Conservation (phyloP, 2,797 vertebrate genomes). For the Melanotaenia parkinsoni region DNA sequence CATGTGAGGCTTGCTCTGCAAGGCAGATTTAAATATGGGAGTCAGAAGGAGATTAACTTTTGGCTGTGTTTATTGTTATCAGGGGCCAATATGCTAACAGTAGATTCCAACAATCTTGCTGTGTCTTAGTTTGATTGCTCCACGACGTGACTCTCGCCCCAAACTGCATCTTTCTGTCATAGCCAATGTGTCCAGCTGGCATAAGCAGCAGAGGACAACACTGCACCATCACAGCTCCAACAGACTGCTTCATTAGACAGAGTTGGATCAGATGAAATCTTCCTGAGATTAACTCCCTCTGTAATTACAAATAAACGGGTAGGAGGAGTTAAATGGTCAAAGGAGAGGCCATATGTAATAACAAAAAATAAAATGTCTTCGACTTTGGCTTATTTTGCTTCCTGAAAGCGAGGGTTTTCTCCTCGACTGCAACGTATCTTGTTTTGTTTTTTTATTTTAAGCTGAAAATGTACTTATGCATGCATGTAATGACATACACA, state of each 20-base stretch:
- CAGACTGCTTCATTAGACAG: slow-evolving; percentile 66
- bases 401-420: slow-evolving; percentile 32
- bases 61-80: slow-evolving; percentile 67
- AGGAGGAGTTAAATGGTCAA: slow-evolving; percentile 43
- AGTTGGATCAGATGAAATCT: slow-evolving; percentile 69
- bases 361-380: slow-evolving; percentile 62
- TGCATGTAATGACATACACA: slow-evolving; percentile 6
- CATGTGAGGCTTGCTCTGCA: slow-evolving; percentile 23
- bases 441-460: slow-evolving; percentile 8
- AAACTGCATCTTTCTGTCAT: slow-evolving; percentile 26
- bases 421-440: slow-evolving; percentile 16
- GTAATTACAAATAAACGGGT: slow-evolving; percentile 34
- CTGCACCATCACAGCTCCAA: slow-evolving; percentile 28
- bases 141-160: slow-evolving; percentile 42
- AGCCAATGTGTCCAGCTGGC: slow-evolving; percentile 52
- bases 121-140: slow-evolving; percentile 62
- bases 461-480: slow-evolving; percentile 6
- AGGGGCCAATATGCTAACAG: slow-evolving; percentile 60
- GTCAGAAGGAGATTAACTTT: slow-evolving; percentile 56
- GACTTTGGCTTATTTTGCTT: slow-evolving; percentile 26
- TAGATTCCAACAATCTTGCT: slow-evolving; percentile 64
- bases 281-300: slow-evolving; percentile 58
- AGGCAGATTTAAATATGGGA: slow-evolving; percentile 59
- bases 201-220: slow-evolving; percentile 36
- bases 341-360: slow-evolving; percentile 51